Base-by-base conservation (phyloP, 2,797 vertebrate genomes). In the Zenarchopterus dispar region DNA sequence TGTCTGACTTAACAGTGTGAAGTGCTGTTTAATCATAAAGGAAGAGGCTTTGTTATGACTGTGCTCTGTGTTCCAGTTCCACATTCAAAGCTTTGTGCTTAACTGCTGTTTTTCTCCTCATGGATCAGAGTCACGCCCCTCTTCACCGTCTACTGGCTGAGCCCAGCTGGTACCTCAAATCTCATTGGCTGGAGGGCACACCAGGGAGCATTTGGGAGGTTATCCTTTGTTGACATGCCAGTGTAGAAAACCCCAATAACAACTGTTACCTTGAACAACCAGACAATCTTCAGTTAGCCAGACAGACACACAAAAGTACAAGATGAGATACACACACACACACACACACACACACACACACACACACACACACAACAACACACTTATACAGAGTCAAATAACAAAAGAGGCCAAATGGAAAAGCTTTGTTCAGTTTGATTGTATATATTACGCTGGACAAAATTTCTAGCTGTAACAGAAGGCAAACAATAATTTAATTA, bases 181-280 rank as follows among this genome's bases (percentile, higher is more conserved):
- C 75, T 77, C 23, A 89, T 91, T 91, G 90, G 90, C 81, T 68
- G 46, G 44, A 33, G 58, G 67, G 62, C 60, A 80, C 81, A 80
- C 69, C 41, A 31, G 61, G 72, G 71, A 77, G 64, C 71, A 80
- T 87, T 86, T 73, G 74, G 83, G 85, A 78, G 82, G 82, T 55
- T 86, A 81, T 89, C 85, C 90, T 91, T 92, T 92, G 89, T 91
- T 90, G 90, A 92, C 89, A 86, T 84, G 85, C 76, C 85, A 60
- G 82, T 72, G 56, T 69, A 86, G 84, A 90, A 87, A 88, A 57
- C 73, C 80, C 75, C 80, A 89, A 87, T 70, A 89, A 91, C 88
- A 92, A 92, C 77, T 82, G 90, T 91, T 91, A 91, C 88, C 75
- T 80, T 83, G 76, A 80, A 67, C 79, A 76, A 86, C 77, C 78